Base-by-base conservation (phyloP, 2,113 vertebrate genomes). In the Orycteropus afer region DNA sequence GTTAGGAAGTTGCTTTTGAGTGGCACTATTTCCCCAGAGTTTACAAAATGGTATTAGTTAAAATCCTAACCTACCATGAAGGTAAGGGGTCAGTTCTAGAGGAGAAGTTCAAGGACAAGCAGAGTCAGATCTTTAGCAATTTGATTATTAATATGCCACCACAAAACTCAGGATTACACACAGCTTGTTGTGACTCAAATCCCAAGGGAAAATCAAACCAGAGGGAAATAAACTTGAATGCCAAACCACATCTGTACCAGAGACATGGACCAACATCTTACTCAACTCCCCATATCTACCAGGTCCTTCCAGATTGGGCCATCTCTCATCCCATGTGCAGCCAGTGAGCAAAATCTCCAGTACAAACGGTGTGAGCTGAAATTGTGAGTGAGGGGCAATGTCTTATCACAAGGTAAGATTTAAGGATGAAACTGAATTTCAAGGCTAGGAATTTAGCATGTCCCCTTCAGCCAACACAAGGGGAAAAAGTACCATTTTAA, bases 81-180 rank as follows among this genome's bases (percentile, higher is more conserved):
- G 74, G 49, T 29, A 40, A 91, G 34, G 77, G 40, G 69, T 53
- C 65, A 47, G 34, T 7, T 13, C 22, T 18, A 23, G 18, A 17
- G 7, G 63, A 29, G 27, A 76, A 8, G 67, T 42, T n/a, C 79
- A 67, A 81, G 23, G 67, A 53, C 25, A 29, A 69, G 49, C 59
- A 84, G 59, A 25, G 40, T 40, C 22, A 25, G 63, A 42, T 37
- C 32, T 49, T 91, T 2, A 53, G 51, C 57, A 40, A 81, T 14
- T 11, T 59, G 5, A 74, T 63, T 34, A 37, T 40, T 78, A 71
- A 74, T 5, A 18, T 1, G 12, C 59, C 53, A 65, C 49, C 89
- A 92, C 81, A 74, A 90, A 82, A 80, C 42, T 79, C 71, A 90
- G 78, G 69, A 12, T 47, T 89, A 74, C 61, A 80, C 32, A 61